Percentiles rank a stretch among this genome's conserved stretches.
phyloP scores from a whole-genome alignment of 2,113 vertebrate genomes.

The Myocastor coypus region DNA sequence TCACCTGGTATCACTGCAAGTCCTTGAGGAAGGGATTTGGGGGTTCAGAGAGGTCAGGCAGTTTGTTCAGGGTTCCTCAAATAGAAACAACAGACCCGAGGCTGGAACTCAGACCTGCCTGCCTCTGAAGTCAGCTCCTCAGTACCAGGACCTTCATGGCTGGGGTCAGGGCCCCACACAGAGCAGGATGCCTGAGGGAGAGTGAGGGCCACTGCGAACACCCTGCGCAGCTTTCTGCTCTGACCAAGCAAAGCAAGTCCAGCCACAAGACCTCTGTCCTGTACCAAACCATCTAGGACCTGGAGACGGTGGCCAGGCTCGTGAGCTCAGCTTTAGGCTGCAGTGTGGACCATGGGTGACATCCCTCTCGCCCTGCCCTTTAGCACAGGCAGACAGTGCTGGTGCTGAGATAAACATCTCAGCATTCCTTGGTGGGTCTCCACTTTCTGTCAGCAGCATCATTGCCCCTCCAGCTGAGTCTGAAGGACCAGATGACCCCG shows the following conservation, averaged over 20 bases:
- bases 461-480: not conserved
- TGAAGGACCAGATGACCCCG: not conserved
- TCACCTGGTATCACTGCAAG: not conserved
- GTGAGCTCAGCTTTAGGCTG: slow-evolving; percentile 76
- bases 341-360: slow-evolving; percentile 73
- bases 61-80: not conserved
- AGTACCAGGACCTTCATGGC: not conserved
- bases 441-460: not conserved
- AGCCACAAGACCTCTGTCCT: slow-evolving; percentile 64
- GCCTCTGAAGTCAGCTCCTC: not conserved
- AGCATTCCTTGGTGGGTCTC: not conserved
- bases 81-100: not conserved
- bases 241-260: not conserved
- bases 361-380: slow-evolving; percentile 73
- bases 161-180: not conserved
- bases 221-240: rapidly evolving
- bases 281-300: slow-evolving; percentile 65
- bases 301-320: slow-evolving; percentile 75
- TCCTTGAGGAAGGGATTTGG: not conserved
- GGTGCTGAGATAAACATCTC: not conserved
- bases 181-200: not conserved
- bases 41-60: not conserved
- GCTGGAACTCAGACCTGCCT: not conserved
- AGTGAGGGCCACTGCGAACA: not conserved
- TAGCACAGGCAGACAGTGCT: not conserved